Evolutionary conservation across 2,113 vertebrate species (phyloP).

Genomic region (Sitta europaea): DNA sequence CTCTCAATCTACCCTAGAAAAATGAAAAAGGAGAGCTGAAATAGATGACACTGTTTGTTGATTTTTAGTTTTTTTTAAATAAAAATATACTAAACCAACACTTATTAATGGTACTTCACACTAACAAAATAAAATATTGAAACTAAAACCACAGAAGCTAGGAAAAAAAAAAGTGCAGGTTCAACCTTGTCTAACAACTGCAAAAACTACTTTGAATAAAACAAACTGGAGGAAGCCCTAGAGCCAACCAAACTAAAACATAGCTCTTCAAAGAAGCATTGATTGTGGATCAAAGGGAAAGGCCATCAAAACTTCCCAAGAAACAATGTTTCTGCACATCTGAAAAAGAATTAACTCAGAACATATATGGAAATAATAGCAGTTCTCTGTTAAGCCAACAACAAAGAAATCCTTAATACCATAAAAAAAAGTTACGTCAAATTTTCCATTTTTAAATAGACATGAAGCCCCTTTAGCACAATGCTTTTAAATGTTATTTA

Average conservation of each 20-base stretch:
- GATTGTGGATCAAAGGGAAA: conserved; percentile 66
- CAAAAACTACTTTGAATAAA: conserved; percentile 63
- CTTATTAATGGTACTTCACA: not conserved
- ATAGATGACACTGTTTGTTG: not conserved
- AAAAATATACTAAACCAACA: not conserved
- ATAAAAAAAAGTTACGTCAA: conserved; percentile 73
- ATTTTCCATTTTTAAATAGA: conserved; percentile 68
- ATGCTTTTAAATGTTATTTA: conserved; percentile 71
- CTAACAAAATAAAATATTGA: not conserved
- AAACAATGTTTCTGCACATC: conserved; percentile 58
- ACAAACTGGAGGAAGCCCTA: conserved; percentile 45
- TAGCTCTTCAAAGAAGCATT: conserved; percentile 67
- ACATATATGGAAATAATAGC: conserved; percentile 74
- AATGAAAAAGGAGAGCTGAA: not conserved
- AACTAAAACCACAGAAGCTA: not conserved
- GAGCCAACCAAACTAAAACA: conserved; percentile 56
- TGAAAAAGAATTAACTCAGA: conserved; percentile 71
- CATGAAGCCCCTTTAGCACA: conserved; percentile 53
- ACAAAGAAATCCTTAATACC: conserved; percentile 75
- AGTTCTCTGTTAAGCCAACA: conserved; percentile 70
- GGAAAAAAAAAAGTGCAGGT: not conserved
- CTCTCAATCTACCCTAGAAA: not conserved
- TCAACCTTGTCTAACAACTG: conserved; percentile 12
- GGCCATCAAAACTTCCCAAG: conserved; percentile 67
- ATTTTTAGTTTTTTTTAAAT: not conserved